Base-by-base conservation (phyloP, 1,140 invertebrate genomes). In the Ericerus pela region DNA sequence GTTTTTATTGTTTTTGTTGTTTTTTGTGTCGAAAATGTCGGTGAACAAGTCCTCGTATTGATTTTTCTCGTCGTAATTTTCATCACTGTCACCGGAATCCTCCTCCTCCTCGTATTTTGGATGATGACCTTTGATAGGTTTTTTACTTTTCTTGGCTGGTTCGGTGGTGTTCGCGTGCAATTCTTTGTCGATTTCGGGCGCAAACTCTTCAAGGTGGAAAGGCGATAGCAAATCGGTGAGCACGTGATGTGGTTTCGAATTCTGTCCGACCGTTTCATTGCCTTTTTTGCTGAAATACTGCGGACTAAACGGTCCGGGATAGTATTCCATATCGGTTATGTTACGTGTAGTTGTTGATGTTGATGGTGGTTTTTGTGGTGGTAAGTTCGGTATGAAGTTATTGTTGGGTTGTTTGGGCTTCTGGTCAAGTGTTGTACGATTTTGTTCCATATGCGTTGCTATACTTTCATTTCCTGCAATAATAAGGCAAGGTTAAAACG, bases 171-270 rank as follows among this genome's bases (percentile, higher is more conserved):
- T 53, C 10, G 16, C 26, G 26, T 29, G 24, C 22, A 53, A 18
- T 20, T 57, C 28, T 12, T 57, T 51, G 18, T 56, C 43, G 8
- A 59, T 59, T 20, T 59, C 55, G 36, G 43, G 36, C 2, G 54
- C 54, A 38, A 41, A 56, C 18, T 56, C 29, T 33, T 52, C 43
- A 12, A 57, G 30, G 38, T 57, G 47, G 37, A 57, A 57, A 30
- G 58, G 54, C 16, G 47, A 18, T 18, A 59, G 36, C 27, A 57
- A 27, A 33, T 59, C 58, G 3, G 51, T 47, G 1, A 59, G 20
- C 20, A 52, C 29, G n/a, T 54, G 51, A 24, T 56, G 27, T 47
- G 41, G 4, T 20, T 47, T 3, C 20, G 41, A 8, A 24, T 47
- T 22, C 26, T 47, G 4, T 18, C 2, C 36, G 36, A 16, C 53